Conservation (phyloP, 2,888 invertebrate genomes). For the Andricus curvator region DNA sequence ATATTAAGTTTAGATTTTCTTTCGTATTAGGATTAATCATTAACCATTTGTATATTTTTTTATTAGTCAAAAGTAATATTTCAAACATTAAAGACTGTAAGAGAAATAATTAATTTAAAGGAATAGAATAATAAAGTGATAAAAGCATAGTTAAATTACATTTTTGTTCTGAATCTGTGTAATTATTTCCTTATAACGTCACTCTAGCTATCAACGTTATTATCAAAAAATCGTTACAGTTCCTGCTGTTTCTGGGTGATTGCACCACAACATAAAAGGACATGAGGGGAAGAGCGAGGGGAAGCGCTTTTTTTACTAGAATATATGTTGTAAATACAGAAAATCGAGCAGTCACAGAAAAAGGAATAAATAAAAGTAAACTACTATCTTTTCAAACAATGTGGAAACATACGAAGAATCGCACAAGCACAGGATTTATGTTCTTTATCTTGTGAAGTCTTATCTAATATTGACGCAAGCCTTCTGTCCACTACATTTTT, state of each 20-base stretch:
- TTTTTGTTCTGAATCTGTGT: background rate
- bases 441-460: background rate
- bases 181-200: background rate
- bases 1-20: background rate
- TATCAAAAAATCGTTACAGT: background rate
- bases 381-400: conserved; percentile 2
- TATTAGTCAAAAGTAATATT: background rate
- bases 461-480: conserved; percentile 8
- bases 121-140: too few species aligned
- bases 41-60: background rate
- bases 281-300: background rate
- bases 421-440: background rate
- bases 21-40: background rate
- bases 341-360: background rate
- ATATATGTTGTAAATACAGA: background rate
- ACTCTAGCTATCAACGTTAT: background rate
- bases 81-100: background rate
- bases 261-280: background rate
- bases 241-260: background rate
- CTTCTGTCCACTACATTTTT: background rate
- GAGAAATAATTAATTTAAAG: too few species aligned
- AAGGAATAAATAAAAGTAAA: background rate
- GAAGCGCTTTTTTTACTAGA: background rate
- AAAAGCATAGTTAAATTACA: background rate
- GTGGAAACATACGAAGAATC: background rate